A percentile compares a stretch with the other conserved stretches of the same genome.
Evolutionary conservation across 2,113 vertebrate genomes (phyloP).

Genomic region (Hippocampus mohnikei): DNA sequence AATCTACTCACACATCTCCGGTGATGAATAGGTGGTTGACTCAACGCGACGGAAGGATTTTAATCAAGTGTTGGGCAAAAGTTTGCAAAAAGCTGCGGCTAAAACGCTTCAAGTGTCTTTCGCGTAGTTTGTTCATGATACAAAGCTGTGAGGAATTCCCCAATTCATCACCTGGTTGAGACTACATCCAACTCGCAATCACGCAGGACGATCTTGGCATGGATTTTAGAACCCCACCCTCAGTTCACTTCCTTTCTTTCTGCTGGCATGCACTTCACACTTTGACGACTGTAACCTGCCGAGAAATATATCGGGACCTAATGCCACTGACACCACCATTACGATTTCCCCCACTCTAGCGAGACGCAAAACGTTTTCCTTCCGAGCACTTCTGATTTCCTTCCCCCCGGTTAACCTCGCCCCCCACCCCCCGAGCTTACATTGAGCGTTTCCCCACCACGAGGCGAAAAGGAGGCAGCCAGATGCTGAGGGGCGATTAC

Average conservation of each 20-base stretch:
- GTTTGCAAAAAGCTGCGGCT: too few species aligned
- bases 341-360: slow-evolving; percentile 9
- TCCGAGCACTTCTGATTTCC: slow-evolving; percentile 6
- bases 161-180: slow-evolving; percentile 10
- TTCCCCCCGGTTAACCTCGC: slow-evolving; percentile 19
- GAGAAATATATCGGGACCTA: slow-evolving; percentile 58
- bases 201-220: slow-evolving; percentile 18
- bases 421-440: slow-evolving; percentile 11
- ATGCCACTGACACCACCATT: slow-evolving; percentile 23
- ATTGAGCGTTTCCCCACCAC: slow-evolving; percentile 24
- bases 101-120: too few species aligned
- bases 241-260: slow-evolving; percentile 32
- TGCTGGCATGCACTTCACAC: slow-evolving; percentile 53
- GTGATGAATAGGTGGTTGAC: slow-evolving; percentile 9
- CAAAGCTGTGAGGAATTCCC: slow-evolving; percentile 5
- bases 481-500: slow-evolving; percentile 56
- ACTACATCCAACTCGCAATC: slow-evolving; percentile 15
- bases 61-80: background rate
- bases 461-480: slow-evolving; percentile 45
- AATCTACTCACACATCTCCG: slow-evolving; percentile 23
- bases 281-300: slow-evolving; percentile 43
- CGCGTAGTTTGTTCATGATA: background rate
- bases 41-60: background rate
- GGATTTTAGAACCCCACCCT: slow-evolving; percentile 33
- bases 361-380: slow-evolving; percentile 29